Base-by-base conservation (phyloP, 1,140 invertebrate genomes). In the Hycleus phaleratus region DNA sequence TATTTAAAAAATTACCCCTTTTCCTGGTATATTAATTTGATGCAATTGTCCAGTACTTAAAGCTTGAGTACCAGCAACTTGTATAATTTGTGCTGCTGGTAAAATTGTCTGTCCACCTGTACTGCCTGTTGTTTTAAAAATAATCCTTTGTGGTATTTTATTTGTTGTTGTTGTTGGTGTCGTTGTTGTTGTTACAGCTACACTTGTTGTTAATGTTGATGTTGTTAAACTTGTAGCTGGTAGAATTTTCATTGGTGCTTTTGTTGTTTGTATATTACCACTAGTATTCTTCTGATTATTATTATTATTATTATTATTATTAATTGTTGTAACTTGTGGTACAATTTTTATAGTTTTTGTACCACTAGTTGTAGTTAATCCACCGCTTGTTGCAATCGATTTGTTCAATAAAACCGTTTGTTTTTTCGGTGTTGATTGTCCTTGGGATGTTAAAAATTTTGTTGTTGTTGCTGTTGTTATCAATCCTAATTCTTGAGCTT, bases 1-100 rank as follows among this genome's bases (percentile, higher is more conserved):
- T 3, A 11, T 26, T 46, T 18, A 38, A 49, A 26, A 52, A 55
- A 60, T 62, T 58, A 71, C 68, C 69, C 85, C 83, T 77, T 83
- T 81, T 9, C 84, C 83, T 18, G 84, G 83, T 57, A 87, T 78
- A 74, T 85, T 85, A 51, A 87, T 82, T 68, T 85, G 84, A 75
- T 87, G 84, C 38, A 86, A 71, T 66, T 85, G 82, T 38, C 71
- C 76, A 59, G 73, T 73, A 57, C 67, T 73, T 56, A 77, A 74
- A 63, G 70, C 76, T 60, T 79, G 81, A 70, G 72, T 79, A 46
- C 76, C 77, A 66, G 77, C 79, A 67, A 80, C 82, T 73, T 79
- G 81, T 71, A 84, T 82, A n/a, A 84, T 77, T 65, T 84, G 82
- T 42, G 78, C 75, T 8, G 69, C 64, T 8, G 70, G 62, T 25